A percentile compares a stretch with the other conserved stretches of the same genome.
These are phyloP conservation scores for Patella caerulea DNA, from an alignment of 2,888 invertebrate species.

Conservation along the genomic window DNA sequence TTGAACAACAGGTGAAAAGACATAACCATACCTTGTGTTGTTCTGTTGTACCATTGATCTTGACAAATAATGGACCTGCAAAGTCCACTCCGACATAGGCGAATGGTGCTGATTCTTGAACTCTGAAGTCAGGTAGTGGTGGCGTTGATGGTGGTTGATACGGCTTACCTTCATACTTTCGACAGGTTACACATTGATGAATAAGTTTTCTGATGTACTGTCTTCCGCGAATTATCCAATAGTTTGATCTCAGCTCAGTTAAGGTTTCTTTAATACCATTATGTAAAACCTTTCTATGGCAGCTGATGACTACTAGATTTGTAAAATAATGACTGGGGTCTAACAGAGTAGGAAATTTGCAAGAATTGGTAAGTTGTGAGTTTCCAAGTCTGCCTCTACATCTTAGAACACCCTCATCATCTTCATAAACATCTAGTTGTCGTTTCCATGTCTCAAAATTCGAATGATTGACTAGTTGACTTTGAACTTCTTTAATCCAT, in stretches of 20 bases:
- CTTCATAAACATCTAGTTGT: constrained; percentile 1
- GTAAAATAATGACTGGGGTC: not conserved
- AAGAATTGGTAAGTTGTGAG: not conserved
- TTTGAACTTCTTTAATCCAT: not conserved
- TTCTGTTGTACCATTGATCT: not conserved
- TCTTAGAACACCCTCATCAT: not conserved
- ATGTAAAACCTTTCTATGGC: not conserved
- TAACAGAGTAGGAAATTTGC: not conserved
- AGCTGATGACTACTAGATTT: not conserved
- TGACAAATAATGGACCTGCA: constrained; percentile 12
- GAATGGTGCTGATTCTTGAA: constrained; percentile 13
- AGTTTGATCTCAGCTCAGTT: not conserved
- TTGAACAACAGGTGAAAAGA: not conserved
- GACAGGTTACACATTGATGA: constrained; percentile 6
- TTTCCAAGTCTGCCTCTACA: not conserved
- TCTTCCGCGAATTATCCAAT: constrained; percentile 3
- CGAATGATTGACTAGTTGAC: not conserved
- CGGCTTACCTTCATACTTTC: not conserved
- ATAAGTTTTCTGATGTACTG: not conserved
- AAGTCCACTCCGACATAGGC: constrained; percentile 10
- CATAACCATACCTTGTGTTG: not conserved
- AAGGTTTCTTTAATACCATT: not conserved
- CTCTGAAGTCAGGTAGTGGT: constrained; percentile 9
- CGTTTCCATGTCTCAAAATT: not conserved
- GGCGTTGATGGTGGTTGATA: constrained; percentile 13